These are phyloP conservation scores for Pygoscelis antarcticus DNA, from an alignment of 2,113 vertebrate genomes.

Conservation along the genomic window DNA sequence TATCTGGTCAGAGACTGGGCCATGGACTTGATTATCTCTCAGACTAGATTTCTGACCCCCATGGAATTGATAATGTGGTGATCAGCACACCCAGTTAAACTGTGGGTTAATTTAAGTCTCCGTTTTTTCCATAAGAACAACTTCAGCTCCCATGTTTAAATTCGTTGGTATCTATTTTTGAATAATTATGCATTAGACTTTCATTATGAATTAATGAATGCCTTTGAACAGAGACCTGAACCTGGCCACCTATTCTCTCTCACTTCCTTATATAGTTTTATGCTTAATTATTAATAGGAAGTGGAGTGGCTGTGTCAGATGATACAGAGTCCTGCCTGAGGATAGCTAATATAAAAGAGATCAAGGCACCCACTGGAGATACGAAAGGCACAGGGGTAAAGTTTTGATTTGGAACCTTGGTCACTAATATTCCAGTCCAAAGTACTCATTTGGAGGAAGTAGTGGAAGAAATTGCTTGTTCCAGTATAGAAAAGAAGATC, in stretches of 20 bases:
- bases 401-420: not conserved
- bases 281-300: slow-evolving; percentile 43
- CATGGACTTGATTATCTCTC: not conserved
- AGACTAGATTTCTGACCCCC: not conserved
- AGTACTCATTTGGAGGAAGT: not conserved
- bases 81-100: not conserved
- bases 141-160: not conserved
- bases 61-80: not conserved
- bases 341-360: not conserved
- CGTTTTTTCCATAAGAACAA: not conserved
- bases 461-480: not conserved
- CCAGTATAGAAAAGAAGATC: not conserved
- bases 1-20: not conserved
- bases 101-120: not conserved
- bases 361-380: not conserved
- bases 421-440: not conserved
- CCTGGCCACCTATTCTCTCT: not conserved
- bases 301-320: not conserved
- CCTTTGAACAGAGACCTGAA: slow-evolving; percentile 27
- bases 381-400: not conserved
- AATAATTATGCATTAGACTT: slow-evolving; percentile 16
- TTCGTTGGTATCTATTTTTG: slow-evolving; percentile 18
- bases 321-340: not conserved
- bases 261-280: not conserved
- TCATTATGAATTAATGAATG: slow-evolving; percentile 34